Conservation (phyloP, 2,113 vertebrate genomes). For the Anolis carolinensis region DNA sequence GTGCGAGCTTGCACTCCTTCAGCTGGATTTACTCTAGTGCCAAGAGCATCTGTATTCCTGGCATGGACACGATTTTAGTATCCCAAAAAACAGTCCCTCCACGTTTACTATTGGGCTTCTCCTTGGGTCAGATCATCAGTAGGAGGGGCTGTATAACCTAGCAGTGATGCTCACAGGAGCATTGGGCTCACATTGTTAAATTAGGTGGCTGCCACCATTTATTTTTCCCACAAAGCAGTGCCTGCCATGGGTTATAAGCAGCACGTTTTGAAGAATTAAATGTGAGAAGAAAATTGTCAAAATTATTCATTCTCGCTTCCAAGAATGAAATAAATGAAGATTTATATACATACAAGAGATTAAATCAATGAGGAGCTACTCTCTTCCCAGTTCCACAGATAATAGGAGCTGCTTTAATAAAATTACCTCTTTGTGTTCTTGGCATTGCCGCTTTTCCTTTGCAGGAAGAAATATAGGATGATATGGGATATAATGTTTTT, state of each 20-base stretch:
- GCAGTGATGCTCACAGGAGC: background rate
- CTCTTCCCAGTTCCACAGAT: background rate
- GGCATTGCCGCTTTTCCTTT: background rate
- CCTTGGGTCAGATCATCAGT: background rate
- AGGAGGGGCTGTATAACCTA: background rate
- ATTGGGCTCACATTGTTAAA: background rate
- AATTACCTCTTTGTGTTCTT: background rate
- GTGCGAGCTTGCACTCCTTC: background rate
- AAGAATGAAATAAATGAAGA: too few species aligned
- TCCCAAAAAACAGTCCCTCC: background rate
- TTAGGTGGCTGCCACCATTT: background rate
- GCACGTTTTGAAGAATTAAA: background rate
- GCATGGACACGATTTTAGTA: background rate
- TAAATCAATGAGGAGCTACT: too few species aligned
- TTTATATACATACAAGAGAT: too few species aligned
- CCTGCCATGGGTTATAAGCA: background rate
- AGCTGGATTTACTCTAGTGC: background rate
- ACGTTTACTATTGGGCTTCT: background rate
- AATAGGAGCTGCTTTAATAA: background rate
- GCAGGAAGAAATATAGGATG: background rate
- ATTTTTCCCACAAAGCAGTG: background rate
- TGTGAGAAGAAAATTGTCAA: too few species aligned
- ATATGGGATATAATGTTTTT: too few species aligned
- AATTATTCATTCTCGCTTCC: too few species aligned
- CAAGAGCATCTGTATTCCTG: background rate